Evolutionary conservation across 1,140 invertebrate genomes (phyloP).

Genomic region (Melitaea cinxia): DNA sequence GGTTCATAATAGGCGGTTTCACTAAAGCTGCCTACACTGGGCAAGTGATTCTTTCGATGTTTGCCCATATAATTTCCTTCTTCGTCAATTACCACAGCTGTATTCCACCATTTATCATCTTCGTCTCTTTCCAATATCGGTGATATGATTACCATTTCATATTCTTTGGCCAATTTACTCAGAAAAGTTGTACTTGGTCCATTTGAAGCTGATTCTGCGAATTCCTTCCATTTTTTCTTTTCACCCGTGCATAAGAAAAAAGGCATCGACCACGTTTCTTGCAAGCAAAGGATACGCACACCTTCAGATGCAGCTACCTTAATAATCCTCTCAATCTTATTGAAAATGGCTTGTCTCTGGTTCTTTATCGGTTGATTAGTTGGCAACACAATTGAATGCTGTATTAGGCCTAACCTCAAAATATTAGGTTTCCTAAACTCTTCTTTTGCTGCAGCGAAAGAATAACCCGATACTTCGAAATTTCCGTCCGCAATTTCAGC

Average conservation of each 20-base stretch:
- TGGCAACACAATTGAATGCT: constrained; percentile 92
- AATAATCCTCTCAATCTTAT: constrained; percentile 90
- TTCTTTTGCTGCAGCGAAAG: constrained; percentile 83
- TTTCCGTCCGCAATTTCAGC: constrained; percentile 70
- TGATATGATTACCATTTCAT: constrained; percentile 97
- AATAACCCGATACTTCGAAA: constrained; percentile 90
- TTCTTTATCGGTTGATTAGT: constrained; percentile 88
- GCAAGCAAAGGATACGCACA: constrained; percentile 96
- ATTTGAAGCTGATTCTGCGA: constrained; percentile 94
- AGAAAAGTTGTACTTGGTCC: constrained; percentile 94
- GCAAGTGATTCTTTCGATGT: constrained; percentile 99
- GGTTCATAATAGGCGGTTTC: constrained; percentile 99
- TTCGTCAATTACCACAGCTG: constrained; percentile 95
- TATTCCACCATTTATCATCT: constrained; percentile 95
- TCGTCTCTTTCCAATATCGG: constrained; percentile 97
- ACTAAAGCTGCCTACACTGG: constrained; percentile 98
- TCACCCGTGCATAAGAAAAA: constrained; percentile 99
- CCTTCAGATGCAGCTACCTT: constrained; percentile 89
- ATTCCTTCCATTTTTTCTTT: constrained; percentile 97
- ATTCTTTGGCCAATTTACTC: constrained; percentile 88
- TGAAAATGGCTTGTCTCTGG: constrained; percentile 91
- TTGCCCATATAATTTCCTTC: constrained; percentile 95
- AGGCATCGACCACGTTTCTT: constrained; percentile 99
- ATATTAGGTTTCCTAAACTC: constrained; percentile 87
- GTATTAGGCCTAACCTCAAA: constrained; percentile 92